Evolutionary conservation across 2,797 vertebrate species (phyloP), one percentile per base, ranked within the genome.

Genomic region (Ciconia nigra): DNA sequence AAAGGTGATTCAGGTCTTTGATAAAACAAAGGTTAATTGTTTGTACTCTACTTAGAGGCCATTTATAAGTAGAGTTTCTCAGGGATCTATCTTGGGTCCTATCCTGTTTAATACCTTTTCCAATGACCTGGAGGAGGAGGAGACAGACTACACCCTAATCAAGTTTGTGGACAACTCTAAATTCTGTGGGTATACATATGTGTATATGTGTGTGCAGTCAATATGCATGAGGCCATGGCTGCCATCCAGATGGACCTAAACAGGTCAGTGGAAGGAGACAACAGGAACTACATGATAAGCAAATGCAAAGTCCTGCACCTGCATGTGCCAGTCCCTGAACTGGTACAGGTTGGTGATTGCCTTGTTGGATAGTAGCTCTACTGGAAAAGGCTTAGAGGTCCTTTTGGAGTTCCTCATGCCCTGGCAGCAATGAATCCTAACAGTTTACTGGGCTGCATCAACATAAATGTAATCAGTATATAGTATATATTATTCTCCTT

Each of bases 261-360:
- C 13, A 37, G 8, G 4, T 55, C 15, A 5, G 17, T 49, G 37
- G 15, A 74, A 61, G 35, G 26, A 59, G 25, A 35, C 26, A 70
- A n/a, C 4, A 35, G 47, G 25, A 62, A 24, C 7, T 39, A 62
- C 29, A 10, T 13, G 7, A 19, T 24, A 57, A 86, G 7, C 4
- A 81, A 77, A 52, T 66, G 15, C 15, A 55, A 88, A 59, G 14
- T 52, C 28, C 25, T 74, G 12, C 12, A 47, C 25, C 3, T 83
- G 10, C 17, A 33, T 0, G 1, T 70, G 10, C 11, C 37, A 84
- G 7, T 1, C 4, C 22, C 12, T 22, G 0, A 49, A 26, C 20
- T 66, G 6, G 16, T 35, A 47, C 31, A 72, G 21, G 14, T 44
- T 84, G 25, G 3, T 24, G 18, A 29, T 39, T 57, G 11, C 5